Evolutionary conservation across 2,797 vertebrate genomes (phyloP).

Genomic region (Gallinago stenura): DNA sequence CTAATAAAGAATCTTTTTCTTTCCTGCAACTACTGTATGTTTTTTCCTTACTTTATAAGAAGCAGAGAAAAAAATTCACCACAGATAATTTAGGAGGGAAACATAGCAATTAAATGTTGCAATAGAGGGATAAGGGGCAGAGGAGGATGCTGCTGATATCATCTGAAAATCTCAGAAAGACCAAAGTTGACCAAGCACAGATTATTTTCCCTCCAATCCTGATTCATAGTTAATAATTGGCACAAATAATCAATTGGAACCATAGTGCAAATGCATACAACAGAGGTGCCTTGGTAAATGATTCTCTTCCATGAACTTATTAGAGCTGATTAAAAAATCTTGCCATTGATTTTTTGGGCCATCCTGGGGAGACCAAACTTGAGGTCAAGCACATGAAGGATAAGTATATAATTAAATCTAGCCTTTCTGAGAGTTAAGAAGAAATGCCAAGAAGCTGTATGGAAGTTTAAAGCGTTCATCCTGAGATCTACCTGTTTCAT

Average conservation of each 20-base stretch:
- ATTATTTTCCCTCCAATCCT: conserved; percentile 10
- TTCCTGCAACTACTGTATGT: background rate
- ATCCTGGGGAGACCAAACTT: background rate
- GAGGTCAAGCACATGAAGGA: conserved; percentile 18
- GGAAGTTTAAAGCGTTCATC: background rate
- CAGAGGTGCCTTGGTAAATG: background rate
- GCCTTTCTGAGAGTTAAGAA: background rate
- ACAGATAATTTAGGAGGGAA: conserved; percentile 20
- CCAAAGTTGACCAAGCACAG: background rate
- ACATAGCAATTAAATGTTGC: conserved; percentile 17
- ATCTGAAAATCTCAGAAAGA: conserved; percentile 45
- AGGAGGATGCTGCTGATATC: background rate
- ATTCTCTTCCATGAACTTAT: background rate
- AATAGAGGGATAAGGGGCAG: background rate
- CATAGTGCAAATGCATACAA: background rate
- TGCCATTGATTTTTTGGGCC: conserved; percentile 26
- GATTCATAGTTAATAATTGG: conserved; percentile 39
- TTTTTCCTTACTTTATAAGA: conserved; percentile 23
- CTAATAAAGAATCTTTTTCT: background rate
- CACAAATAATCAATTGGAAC: conserved; percentile 26
- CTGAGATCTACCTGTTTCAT: conserved; percentile 15
- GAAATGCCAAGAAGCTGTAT: background rate
- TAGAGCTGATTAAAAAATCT: conserved; percentile 43
- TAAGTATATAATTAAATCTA: conserved; percentile 15
- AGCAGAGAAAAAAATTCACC: background rate